Percentiles rank a stretch among this genome's conserved stretches.
Evolutionary conservation across 2,888 invertebrate species (phyloP).

Genomic region (Oeneis ivallda): DNA sequence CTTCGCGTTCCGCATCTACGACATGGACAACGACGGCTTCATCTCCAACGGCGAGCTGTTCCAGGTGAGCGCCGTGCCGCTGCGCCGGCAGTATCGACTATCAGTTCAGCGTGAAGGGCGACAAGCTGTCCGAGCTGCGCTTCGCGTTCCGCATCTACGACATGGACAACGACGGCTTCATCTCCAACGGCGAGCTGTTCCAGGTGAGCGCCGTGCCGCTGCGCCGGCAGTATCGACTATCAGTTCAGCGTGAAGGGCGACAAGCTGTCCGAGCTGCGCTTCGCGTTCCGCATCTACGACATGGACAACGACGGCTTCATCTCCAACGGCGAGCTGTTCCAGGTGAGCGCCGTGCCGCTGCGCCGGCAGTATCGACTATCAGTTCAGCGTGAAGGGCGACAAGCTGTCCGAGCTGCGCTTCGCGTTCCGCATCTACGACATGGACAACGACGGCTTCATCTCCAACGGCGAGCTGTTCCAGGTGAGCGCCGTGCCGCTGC

Average conservation of each 20-base stretch:
- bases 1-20: conserved; percentile 99
- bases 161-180: conserved; percentile 99
- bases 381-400: conserved; percentile 99
- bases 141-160: conserved; percentile 99
- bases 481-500: conserved; percentile 74
- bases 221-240: too few relatives aligned
- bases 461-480: conserved; percentile 99
- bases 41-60: conserved; percentile 99
- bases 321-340: conserved; percentile 98
- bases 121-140: conserved; percentile 98
- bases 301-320: conserved; percentile 99
- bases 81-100: too few relatives aligned
- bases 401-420: conserved; percentile 99
- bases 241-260: conserved; percentile 99
- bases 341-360: conserved; percentile 50
- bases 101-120: conserved; percentile 99
- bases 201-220: conserved; percentile 62
- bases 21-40: conserved; percentile 99
- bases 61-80: conserved; percentile 70
- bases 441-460: conserved; percentile 99
- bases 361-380: too few relatives aligned
- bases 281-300: conserved; percentile 99
- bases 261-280: conserved; percentile 98
- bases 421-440: conserved; percentile 99
- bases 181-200: conserved; percentile 98